A percentile compares a stretch with the other conserved stretches of the same genome.
Evolutionary conservation across 2,797 vertebrate genomes (phyloP).

Genomic region (Sebastes steindachneri): DNA sequence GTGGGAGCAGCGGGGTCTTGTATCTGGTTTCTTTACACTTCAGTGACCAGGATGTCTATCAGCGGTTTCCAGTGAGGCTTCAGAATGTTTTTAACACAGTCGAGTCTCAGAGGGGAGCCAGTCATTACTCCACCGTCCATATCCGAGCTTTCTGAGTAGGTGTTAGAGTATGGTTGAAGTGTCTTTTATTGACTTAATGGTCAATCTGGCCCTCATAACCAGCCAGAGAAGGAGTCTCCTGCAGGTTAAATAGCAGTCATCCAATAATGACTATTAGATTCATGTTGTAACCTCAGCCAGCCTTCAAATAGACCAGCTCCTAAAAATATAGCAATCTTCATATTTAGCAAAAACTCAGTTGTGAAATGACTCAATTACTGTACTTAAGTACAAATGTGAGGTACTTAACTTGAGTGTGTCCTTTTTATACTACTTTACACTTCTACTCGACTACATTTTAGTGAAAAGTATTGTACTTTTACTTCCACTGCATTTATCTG

Average conservation of each 20-base stretch:
- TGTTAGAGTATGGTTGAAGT: constrained; percentile 25
- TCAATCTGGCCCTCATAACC: constrained; percentile 49
- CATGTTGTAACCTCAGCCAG: not conserved
- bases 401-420: not conserved
- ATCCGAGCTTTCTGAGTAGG: constrained; percentile 42
- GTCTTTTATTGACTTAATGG: constrained; percentile 65
- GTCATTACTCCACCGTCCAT: constrained; percentile 60
- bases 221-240: constrained; percentile 1
- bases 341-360: not conserved
- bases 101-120: constrained; percentile 48
- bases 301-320: not conserved
- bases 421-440: not conserved
- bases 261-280: not conserved
- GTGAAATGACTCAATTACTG: not conserved
- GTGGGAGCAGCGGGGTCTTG: constrained; percentile 29
- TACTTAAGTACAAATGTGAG: not conserved
- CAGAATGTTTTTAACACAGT: constrained; percentile 58
- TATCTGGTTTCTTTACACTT: constrained; percentile 63
- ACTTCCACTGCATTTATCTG: not conserved
- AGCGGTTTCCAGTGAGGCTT: constrained; percentile 45
- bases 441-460: not conserved
- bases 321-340: not conserved
- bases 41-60: constrained; percentile 61
- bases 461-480: not conserved
- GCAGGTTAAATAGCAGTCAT: constrained; percentile 39